Evolutionary conservation across 2,113 vertebrate species (phyloP), one percentile per base, ranked within the genome.

Genomic region (Phylloscopus whistleri): DNA sequence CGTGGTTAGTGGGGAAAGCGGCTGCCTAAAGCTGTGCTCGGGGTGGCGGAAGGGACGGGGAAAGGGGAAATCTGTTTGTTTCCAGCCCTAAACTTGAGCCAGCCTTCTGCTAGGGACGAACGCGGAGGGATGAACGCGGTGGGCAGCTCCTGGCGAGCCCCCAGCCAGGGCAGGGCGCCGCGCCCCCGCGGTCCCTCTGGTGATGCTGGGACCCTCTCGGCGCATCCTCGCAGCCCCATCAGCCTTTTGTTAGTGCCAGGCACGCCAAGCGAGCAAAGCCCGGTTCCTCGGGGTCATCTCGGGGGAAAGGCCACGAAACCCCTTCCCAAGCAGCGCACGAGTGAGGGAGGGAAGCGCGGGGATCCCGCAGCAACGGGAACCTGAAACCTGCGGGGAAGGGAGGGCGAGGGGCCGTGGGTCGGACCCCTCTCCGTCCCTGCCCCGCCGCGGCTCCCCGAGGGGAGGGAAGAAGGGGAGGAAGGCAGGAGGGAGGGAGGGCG

Each of bases 121-220:
- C 0, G 20, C 1, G 26, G 26, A 22, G 43, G 39, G 52, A 55
- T 27, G 35, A 31, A n/a, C 0, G 13, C 1, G 33, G 37, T 6
- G 64, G 26, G 22, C 59, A 80, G 60, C n/a, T 66, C 16, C 10
- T 37, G 39, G 56, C 3, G 30, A 83, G 1, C 2, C 33, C 79
- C 39, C 76, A 20, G 1, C 1, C 46, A 5, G 49, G 35, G 66
- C 44, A 67, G 22, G 46, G 64, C 60, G 37, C 37, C 31, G 67
- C 31, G 55, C n/a, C 83, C 16, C 33, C 58, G 6, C 0, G 59
- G 39, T 66, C 55, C 59, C 18, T 33, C 58, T 3, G 59, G 49
- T 22, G 88, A 74, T 55, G 51, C 84, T n/a, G 78, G 39, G 88
- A 81, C 33, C 52, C 14, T 31, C 88, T 39, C 3, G 35, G 4